Conservation (phyloP, 2,888 invertebrate genomes). For the Carabus problematicus region DNA sequence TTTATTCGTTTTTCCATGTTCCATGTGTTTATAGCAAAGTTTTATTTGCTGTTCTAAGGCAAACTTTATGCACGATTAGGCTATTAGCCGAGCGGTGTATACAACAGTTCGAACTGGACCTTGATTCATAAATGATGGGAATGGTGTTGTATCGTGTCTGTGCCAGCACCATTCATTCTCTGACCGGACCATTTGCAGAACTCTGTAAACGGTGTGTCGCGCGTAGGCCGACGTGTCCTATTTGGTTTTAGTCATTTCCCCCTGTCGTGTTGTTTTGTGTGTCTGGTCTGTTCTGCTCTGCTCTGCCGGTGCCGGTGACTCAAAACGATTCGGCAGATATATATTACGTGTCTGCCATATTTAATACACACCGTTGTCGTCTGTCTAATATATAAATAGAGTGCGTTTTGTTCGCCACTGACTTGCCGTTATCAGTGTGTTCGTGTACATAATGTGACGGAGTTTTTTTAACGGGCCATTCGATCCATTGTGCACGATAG, state of each 20-base stretch:
- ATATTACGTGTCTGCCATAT: too few relatives aligned
- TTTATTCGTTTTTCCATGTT: neutral
- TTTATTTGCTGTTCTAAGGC: slow-evolving; percentile 38
- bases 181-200: neutral
- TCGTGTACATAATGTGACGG: too few relatives aligned
- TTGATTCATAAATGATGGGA: slow-evolving; percentile 10
- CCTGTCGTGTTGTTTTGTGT: neutral
- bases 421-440: too few relatives aligned
- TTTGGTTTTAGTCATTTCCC: neutral
- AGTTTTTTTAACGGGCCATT: too few relatives aligned
- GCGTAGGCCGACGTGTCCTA: too few relatives aligned
- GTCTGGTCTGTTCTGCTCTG: neutral
- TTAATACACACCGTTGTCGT: too few relatives aligned
- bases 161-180: slow-evolving; percentile 11
- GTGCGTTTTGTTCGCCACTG: too few relatives aligned
- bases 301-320: slow-evolving; percentile 11
- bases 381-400: too few relatives aligned
- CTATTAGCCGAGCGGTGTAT: slow-evolving; percentile 13
- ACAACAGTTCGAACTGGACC: slow-evolving; percentile 9
- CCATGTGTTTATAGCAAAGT: slow-evolving; percentile 14
- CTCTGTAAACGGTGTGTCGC: too few relatives aligned
- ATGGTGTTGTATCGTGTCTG: neutral
- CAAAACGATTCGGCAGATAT: neutral
- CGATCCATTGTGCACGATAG: too few relatives aligned
- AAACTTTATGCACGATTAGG: slow-evolving; percentile 34